Conservation (phyloP, 2,888 invertebrate species). For the Cantharis rufa region DNA sequence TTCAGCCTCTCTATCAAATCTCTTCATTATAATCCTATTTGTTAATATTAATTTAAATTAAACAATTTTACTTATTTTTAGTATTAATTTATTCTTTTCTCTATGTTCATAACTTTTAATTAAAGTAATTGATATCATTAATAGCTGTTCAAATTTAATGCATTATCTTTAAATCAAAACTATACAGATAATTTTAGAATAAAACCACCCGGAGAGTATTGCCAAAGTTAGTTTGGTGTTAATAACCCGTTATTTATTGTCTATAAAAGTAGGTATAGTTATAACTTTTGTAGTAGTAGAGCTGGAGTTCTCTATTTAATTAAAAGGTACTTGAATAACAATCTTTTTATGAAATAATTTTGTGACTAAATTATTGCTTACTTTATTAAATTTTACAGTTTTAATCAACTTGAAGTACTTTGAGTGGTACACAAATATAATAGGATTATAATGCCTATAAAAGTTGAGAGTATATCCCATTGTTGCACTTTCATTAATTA, state of each 20-base stretch:
- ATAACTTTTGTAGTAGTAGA: neutral
- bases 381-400: neutral
- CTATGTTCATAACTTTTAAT: no score
- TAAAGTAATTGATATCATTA: no score
- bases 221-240: neutral
- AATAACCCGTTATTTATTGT: neutral
- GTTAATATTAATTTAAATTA: no score
- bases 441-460: neutral
- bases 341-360: neutral
- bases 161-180: neutral
- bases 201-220: neutral
- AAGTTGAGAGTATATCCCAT: neutral
- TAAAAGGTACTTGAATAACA: neutral
- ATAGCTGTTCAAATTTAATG: no score
- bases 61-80: no score
- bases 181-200: neutral
- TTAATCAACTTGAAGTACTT: neutral
- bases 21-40: no score
- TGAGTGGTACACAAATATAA: neutral
- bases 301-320: neutral
- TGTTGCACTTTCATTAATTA: neutral
- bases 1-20: no score
- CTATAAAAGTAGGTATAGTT: neutral
- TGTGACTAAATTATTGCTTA: neutral
- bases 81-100: no score